A percentile compares a stretch with the other conserved stretches of the same genome.
phyloP scores from a whole-genome alignment of 2,113 vertebrate species.

The Ariopsis seemanni region DNA sequence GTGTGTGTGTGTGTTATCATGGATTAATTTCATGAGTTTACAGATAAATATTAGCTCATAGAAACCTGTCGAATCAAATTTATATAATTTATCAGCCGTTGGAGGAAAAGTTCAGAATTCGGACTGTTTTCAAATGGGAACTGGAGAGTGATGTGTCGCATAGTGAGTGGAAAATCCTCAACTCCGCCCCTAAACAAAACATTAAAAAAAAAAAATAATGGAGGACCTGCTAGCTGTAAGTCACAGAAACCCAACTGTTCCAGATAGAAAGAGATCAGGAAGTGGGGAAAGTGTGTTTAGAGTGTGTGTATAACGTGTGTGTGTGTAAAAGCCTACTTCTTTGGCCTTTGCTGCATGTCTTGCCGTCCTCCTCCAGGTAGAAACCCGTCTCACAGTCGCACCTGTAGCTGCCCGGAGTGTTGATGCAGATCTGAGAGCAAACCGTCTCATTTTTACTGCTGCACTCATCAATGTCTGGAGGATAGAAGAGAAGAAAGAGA shows the following conservation, averaged over 20 bases:
- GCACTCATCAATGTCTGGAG: constrained; percentile 89
- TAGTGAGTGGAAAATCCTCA: not conserved
- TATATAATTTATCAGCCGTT: not conserved
- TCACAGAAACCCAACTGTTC: not conserved
- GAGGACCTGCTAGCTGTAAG: not conserved
- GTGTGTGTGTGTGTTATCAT: too few relatives aligned
- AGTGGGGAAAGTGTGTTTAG: not conserved
- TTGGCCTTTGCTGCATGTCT: constrained; percentile 84
- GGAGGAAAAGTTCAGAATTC: not conserved
- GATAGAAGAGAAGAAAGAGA: constrained; percentile 15
- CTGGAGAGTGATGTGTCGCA: not conserved
- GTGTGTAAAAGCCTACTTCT: constrained; percentile 73
- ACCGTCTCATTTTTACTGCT: constrained; percentile 75
- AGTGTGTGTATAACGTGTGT: not conserved
- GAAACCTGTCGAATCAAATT: not conserved
- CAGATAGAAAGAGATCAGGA: not conserved
- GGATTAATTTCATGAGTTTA: not conserved
- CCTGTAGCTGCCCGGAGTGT: constrained; percentile 88
- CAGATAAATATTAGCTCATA: not conserved
- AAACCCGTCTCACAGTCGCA: constrained; percentile 88
- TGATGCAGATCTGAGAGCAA: constrained; percentile 89
- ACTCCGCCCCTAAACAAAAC: not conserved
- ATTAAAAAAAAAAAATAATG: not conserved
- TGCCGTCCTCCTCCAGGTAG: constrained; percentile 82
- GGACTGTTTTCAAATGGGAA: too few relatives aligned